phyloP scores from a whole-genome alignment of 2,888 invertebrate genomes.

The Phasia obesa region DNA sequence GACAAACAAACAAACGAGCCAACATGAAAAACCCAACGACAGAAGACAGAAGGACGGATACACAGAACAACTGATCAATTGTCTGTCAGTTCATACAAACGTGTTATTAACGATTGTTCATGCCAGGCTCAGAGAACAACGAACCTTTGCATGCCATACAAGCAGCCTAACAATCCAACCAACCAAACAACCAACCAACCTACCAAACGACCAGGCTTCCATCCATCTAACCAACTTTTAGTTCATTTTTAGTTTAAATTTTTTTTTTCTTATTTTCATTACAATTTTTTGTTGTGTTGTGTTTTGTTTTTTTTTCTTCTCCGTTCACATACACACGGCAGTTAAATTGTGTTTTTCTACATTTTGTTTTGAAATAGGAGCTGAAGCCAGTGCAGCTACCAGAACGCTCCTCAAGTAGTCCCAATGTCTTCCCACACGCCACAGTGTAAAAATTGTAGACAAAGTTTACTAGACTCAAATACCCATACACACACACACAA shows the following conservation, averaged over 20 bases:
- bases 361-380: conserved; percentile 82
- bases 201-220: conserved; percentile 40
- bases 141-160: conserved; percentile 61
- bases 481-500: conserved; percentile 50
- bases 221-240: conserved; percentile 55
- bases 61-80: conserved; percentile 62
- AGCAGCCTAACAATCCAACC: conserved; percentile 31
- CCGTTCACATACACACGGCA: conserved; percentile 74
- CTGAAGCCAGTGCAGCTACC: conserved; percentile 83
- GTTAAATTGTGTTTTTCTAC: conserved; percentile 82
- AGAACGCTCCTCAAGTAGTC: conserved; percentile 83
- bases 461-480: conserved; percentile 56
- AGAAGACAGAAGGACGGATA: conserved; percentile 24
- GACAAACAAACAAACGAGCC: conserved; percentile 67
- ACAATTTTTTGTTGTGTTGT: conserved; percentile 43
- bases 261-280: conserved; percentile 37
- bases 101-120: conserved; percentile 66
- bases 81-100: conserved; percentile 67
- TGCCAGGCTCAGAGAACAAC: conserved; percentile 68
- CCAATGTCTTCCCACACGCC: conserved; percentile 82
- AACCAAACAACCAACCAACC: conserved; percentile 28
- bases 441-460: conserved; percentile 69
- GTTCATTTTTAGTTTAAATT: conserved; percentile 14
- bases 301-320: conserved; percentile 29
- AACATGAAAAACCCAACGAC: conserved; percentile 38